Conservation (phyloP, 2,797 vertebrate genomes). For the Sebastes oblongus region DNA sequence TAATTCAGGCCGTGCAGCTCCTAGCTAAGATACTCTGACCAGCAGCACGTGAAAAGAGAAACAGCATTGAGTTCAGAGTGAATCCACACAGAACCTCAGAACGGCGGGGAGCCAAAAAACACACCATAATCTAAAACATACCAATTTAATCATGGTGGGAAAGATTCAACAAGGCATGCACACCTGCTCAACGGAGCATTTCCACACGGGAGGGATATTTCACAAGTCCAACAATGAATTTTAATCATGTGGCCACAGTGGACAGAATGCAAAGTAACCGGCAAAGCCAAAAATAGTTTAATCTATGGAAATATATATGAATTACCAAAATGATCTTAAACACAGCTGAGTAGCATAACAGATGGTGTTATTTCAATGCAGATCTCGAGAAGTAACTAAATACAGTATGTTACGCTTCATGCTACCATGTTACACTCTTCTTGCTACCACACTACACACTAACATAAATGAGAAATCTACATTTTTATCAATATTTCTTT, state of each 20-base stretch:
- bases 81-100: constrained; percentile 55
- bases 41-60: constrained; percentile 60
- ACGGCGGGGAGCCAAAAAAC: constrained; percentile 68
- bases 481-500: not conserved
- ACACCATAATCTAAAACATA: constrained; percentile 76
- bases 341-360: constrained; percentile 33
- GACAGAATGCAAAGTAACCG: constrained; percentile 55
- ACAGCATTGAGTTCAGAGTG: constrained; percentile 56
- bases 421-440: constrained; percentile 16
- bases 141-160: constrained; percentile 69
- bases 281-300: constrained; percentile 38
- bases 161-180: constrained; percentile 59
- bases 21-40: constrained; percentile 45
- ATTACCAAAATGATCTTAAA: constrained; percentile 28
- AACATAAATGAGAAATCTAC: not conserved
- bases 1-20: constrained; percentile 36
- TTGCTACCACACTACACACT: not conserved
- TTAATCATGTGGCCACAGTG: constrained; percentile 44
- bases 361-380: constrained; percentile 39
- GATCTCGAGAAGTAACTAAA: constrained; percentile 19
- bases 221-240: constrained; percentile 57
- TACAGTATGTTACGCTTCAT: not conserved
- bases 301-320: constrained; percentile 38
- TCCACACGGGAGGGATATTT: constrained; percentile 62
- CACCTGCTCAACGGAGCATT: constrained; percentile 69